Percentiles rank a stretch among this genome's conserved stretches.
Conservation (phyloP, 2,113 vertebrate species). For the Scomber colias region DNA sequence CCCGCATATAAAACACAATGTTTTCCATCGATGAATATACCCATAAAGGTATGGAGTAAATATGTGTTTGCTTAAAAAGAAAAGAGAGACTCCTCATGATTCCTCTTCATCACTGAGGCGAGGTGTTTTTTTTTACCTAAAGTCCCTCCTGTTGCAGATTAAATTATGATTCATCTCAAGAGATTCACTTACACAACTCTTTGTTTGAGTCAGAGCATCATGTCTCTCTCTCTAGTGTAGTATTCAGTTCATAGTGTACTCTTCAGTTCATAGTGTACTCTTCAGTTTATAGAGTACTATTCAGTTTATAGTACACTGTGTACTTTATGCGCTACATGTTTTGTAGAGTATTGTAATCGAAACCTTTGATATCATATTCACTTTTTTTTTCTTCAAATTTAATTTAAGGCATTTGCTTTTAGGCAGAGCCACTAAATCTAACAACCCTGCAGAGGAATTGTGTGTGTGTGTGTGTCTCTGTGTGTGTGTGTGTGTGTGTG, state of each 20-base stretch:
- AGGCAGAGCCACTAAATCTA: slow-evolving; percentile 37
- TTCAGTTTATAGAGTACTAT: no score
- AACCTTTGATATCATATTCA: neutral
- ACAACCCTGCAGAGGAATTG: slow-evolving; percentile 21
- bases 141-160: neutral
- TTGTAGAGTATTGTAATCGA: neutral
- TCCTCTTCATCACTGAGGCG: neutral
- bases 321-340: no score
- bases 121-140: neutral
- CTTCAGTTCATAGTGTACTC: no score
- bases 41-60: neutral
- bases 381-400: neutral
- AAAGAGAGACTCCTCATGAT: neutral
- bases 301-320: neutral
- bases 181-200: neutral
- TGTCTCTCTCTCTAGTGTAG: no score
- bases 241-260: neutral
- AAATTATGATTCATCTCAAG: neutral
- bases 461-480: neutral
- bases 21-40: neutral
- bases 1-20: neutral
- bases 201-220: no score
- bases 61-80: neutral
- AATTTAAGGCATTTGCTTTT: slow-evolving; percentile 50
- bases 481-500: neutral